A percentile compares a stretch with the other conserved stretches of the same genome.
These are phyloP conservation scores for Julus scandinavius DNA, from an alignment of 2,888 invertebrate genomes.

Conservation along the genomic window DNA sequence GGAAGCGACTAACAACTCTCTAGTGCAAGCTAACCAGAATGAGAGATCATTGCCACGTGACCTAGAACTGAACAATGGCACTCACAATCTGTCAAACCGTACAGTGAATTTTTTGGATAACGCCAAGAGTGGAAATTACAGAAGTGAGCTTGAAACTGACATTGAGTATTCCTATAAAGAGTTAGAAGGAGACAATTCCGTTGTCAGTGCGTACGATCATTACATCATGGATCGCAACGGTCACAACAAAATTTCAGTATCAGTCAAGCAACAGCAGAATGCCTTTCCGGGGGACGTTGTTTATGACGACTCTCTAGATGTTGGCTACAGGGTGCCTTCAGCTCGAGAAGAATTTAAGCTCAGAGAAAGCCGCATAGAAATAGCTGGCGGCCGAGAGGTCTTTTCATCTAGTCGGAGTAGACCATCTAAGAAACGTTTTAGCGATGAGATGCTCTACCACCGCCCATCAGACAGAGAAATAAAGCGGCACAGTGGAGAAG, in stretches of 20 bases:
- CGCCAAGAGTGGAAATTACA: constrained; percentile 34
- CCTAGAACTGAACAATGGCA: constrained; percentile 21
- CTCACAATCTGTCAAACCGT: background rate
- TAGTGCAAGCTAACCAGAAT: constrained; percentile 48
- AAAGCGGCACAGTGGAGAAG: constrained; percentile 59
- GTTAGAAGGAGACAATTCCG: constrained; percentile 54
- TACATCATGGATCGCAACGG: constrained; percentile 53
- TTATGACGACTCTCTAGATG: constrained; percentile 56
- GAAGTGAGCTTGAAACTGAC: constrained; percentile 23
- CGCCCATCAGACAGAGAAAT: constrained; percentile 58
- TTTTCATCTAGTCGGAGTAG: constrained; percentile 85
- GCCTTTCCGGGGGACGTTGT: constrained; percentile 43
- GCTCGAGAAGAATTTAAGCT: constrained; percentile 56
- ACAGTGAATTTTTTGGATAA: constrained; percentile 44
- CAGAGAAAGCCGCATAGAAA: constrained; percentile 61
- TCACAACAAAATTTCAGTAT: background rate
- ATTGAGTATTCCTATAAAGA: constrained; percentile 24
- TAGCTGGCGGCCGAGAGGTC: constrained; percentile 83
- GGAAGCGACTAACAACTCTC: constrained; percentile 42
- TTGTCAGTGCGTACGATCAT: constrained; percentile 57
- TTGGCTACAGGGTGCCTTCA: constrained; percentile 57
- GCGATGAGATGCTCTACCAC: constrained; percentile 64
- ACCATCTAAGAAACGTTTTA: constrained; percentile 75
- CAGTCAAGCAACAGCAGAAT: constrained; percentile 48
- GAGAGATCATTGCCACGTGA: constrained; percentile 48